Conservation (phyloP, 2,888 invertebrate species). For the Teleogryllus oceanicus region DNA sequence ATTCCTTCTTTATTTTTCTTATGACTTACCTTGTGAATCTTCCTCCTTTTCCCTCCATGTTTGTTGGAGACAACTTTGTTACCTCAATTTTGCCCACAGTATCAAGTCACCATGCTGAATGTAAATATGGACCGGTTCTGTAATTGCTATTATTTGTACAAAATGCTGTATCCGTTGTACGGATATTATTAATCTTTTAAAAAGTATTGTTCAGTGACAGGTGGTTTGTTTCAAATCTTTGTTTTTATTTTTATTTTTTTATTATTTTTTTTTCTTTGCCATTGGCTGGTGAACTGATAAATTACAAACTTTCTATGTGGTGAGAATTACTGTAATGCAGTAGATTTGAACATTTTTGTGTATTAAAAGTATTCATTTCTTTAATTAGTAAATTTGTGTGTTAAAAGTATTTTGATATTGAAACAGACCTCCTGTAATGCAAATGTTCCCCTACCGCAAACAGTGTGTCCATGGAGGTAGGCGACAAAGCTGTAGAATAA, state of each 20-base stretch:
- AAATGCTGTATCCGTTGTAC: conserved; percentile 34
- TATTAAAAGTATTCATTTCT: not conserved
- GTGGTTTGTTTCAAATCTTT: conserved; percentile 27
- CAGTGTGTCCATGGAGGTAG: conserved; percentile 31
- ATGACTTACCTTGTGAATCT: not conserved
- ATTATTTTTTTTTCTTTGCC: conserved; percentile 24
- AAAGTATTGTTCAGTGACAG: conserved; percentile 24
- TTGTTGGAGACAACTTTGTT: conserved; percentile 32
- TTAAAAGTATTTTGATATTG: conserved; percentile 23
- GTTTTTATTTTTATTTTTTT: not conserved
- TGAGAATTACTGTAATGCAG: not conserved
- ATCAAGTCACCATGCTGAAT: conserved; percentile 36
- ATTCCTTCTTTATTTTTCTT: no score
- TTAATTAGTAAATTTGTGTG: not conserved
- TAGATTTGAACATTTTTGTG: not conserved
- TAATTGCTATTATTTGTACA: conserved; percentile 37
- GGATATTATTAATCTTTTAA: conserved; percentile 33
- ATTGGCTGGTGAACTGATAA: conserved; percentile 7
- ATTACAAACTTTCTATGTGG: not conserved
- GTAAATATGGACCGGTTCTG: conserved; percentile 36
- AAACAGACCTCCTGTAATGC: conserved; percentile 25
- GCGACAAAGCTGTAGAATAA: conserved; percentile 35
- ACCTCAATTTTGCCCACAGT: conserved; percentile 35
- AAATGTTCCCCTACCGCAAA: conserved; percentile 28
- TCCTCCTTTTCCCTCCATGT: conserved; percentile 22